A percentile compares a stretch with the other conserved stretches of the same genome.
Conservation (phyloP, 1,140 invertebrate species). For the Drosophila nigromelanica region DNA sequence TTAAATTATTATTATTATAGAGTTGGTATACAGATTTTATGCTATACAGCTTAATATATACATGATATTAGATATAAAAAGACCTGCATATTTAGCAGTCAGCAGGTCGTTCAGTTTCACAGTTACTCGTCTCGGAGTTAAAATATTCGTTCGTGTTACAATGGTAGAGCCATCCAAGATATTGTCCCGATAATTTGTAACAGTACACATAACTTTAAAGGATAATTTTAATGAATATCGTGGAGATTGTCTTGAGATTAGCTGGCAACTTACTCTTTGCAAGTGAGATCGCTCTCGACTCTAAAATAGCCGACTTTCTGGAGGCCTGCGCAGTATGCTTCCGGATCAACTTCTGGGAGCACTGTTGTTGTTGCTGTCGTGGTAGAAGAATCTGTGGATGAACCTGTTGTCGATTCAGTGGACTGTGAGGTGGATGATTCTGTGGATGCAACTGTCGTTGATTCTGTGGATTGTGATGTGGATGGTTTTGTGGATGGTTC, state of each 20-base stretch:
- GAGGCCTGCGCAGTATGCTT: constrained; percentile 46
- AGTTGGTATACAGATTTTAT: background rate
- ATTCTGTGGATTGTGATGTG: background rate
- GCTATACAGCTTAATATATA: background rate
- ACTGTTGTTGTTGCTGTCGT: constrained; percentile 26
- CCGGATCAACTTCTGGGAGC: constrained; percentile 16
- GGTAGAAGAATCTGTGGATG: constrained; percentile 25
- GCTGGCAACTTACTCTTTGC: constrained; percentile 46
- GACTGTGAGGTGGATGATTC: constrained; percentile 2
- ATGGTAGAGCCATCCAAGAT: constrained; percentile 57
- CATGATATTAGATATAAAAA: no score
- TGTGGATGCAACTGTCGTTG: constrained; percentile 8
- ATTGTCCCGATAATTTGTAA: constrained; percentile 53
- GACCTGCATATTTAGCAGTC: constrained; percentile 32
- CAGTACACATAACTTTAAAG: constrained; percentile 62
- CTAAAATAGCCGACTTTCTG: constrained; percentile 43
- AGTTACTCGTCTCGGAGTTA: constrained; percentile 49
- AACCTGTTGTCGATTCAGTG: background rate
- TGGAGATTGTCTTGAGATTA: background rate
- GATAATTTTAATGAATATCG: background rate
- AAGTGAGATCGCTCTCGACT: constrained; percentile 52
- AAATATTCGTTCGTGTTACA: constrained; percentile 53
- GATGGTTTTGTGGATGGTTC: constrained; percentile 19
- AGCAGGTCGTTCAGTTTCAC: constrained; percentile 34
- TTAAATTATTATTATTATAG: background rate